Evolutionary conservation across 2,113 vertebrate species (phyloP).

Genomic region (Cygnus atratus): DNA sequence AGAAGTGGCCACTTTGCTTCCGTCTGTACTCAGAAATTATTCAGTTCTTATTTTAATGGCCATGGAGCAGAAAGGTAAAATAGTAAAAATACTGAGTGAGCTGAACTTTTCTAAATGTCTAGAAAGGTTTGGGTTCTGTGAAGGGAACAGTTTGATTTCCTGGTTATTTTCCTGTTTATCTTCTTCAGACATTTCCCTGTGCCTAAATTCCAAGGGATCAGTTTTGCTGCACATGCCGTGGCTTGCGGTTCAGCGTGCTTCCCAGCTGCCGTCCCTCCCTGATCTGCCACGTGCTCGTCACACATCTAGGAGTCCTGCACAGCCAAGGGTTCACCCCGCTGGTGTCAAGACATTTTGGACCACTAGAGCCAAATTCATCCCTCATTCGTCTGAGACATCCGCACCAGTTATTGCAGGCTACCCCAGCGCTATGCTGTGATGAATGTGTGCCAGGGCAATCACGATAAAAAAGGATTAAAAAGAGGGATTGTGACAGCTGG

Average conservation of each 20-base stretch:
- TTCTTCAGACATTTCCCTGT: neutral
- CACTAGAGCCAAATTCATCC: neutral
- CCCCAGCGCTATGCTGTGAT: neutral
- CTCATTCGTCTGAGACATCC: neutral
- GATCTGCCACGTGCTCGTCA: too few species aligned
- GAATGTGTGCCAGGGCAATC: neutral
- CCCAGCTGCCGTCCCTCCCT: neutral
- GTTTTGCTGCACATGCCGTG: neutral
- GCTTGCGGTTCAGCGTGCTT: neutral
- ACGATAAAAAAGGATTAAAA: neutral
- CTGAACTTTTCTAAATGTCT: neutral
- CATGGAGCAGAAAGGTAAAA: neutral
- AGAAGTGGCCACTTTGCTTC: neutral
- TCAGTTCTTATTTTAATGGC: neutral
- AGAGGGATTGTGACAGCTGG: neutral
- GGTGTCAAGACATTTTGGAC: neutral
- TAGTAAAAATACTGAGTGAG: neutral
- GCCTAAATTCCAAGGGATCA: neutral
- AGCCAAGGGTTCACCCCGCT: too few species aligned
- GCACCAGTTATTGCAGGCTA: neutral
- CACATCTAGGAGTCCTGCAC: too few species aligned
- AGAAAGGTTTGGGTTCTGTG: neutral
- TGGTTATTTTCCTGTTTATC: neutral
- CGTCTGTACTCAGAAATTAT: neutral
- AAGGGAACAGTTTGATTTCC: neutral